These are phyloP conservation scores for Kradibia gibbosae DNA, from an alignment of 1,140 invertebrate species.

Conservation along the genomic window DNA sequence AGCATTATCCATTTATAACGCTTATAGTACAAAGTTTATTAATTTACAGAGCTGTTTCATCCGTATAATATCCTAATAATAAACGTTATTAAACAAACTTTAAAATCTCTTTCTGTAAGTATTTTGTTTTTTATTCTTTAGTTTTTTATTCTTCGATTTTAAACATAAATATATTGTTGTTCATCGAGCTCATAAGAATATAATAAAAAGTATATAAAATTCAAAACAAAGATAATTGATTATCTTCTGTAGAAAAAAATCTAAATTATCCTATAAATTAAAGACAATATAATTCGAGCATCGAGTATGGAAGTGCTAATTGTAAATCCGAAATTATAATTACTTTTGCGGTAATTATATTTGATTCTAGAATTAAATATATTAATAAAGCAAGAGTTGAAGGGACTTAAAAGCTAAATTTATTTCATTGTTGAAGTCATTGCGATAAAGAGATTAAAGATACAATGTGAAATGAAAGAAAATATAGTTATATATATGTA, in stretches of 20 bases:
- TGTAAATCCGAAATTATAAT: slow-evolving; percentile 39
- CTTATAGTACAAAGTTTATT: too few species aligned
- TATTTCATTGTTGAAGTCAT: slow-evolving; percentile 59
- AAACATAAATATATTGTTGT: neutral
- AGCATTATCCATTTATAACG: too few species aligned
- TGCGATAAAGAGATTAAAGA: slow-evolving; percentile 41
- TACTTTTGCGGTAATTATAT: neutral
- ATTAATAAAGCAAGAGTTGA: slow-evolving; percentile 56
- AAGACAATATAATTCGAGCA: neutral
- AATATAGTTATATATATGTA: neutral
- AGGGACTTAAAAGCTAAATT: slow-evolving; percentile 55
- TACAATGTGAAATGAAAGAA: neutral
- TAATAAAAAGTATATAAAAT: neutral
- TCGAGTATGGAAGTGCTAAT: neutral
- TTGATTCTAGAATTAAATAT: slow-evolving; percentile 48
- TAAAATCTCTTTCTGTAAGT: neutral
- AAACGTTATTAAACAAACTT: too few species aligned
- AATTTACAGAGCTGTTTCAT: too few species aligned
- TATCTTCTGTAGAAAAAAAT: neutral
- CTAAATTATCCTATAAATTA: neutral
- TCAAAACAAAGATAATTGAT: neutral
- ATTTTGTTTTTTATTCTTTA: too few species aligned
- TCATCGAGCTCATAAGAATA: neutral
- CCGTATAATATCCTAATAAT: too few species aligned
- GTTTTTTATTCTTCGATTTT: neutral